Evolutionary conservation across 1,140 invertebrate species (phyloP).

Genomic region (Meloidogyne exigua): DNA sequence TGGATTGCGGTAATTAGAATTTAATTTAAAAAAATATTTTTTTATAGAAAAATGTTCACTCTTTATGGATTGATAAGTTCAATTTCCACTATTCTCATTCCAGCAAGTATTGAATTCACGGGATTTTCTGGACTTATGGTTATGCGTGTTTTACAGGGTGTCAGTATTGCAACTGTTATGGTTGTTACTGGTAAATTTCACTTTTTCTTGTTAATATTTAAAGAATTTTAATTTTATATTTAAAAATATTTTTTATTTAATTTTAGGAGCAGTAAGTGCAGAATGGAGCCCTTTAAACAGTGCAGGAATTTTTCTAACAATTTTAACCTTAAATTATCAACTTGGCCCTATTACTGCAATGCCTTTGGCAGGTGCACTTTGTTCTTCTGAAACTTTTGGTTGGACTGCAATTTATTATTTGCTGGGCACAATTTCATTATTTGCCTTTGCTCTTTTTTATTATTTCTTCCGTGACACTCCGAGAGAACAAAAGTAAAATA

Average conservation of each 20-base stretch:
- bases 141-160: slow-evolving; percentile 51
- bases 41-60: slow-evolving; percentile 31
- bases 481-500: slow-evolving; percentile 29
- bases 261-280: slow-evolving; percentile 41
- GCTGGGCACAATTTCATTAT: slow-evolving; percentile 10
- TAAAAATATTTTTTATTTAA: slow-evolving; percentile 12
- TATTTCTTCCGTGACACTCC: slow-evolving; percentile 47
- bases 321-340: slow-evolving; percentile 21
- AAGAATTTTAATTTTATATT: background rate
- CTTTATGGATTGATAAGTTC: slow-evolving; percentile 54
- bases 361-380: slow-evolving; percentile 48
- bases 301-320: slow-evolving; percentile 29
- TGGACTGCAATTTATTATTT: slow-evolving; percentile 52
- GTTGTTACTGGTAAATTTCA: slow-evolving; percentile 44
- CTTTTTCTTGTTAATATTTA: background rate
- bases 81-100: slow-evolving; percentile 51
- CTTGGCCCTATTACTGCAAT: slow-evolving; percentile 52
- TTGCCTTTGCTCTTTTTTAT: slow-evolving; percentile 39
- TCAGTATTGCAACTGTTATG: slow-evolving; percentile 49
- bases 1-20: slow-evolving; percentile 14
- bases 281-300: slow-evolving; percentile 52
- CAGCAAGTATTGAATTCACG: slow-evolving; percentile 40
- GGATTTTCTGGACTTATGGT: slow-evolving; percentile 35
- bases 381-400: slow-evolving; percentile 30
- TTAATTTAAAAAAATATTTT: background rate